Percentiles rank a stretch among this genome's conserved stretches.
phyloP scores from a whole-genome alignment of 2,113 vertebrate species.

The Dasyornis broadbenti region DNA sequence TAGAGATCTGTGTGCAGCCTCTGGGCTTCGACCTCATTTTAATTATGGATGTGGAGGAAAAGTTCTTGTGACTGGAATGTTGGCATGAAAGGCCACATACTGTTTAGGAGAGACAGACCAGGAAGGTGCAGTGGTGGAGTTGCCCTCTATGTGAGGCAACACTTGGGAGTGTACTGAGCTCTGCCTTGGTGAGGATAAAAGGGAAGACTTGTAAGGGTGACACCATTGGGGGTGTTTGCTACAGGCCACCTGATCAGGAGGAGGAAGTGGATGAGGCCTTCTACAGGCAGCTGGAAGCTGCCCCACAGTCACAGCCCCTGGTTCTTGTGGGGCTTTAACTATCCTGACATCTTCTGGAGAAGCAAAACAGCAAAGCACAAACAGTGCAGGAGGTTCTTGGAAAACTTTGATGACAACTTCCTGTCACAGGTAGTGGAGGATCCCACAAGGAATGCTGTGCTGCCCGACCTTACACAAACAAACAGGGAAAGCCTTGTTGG shows the following conservation, averaged over 20 bases:
- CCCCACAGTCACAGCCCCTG: not conserved
- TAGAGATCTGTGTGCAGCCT: not conserved
- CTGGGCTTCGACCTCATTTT: not conserved
- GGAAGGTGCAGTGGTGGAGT: not conserved
- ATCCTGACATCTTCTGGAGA: not conserved
- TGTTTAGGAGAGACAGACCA: not conserved
- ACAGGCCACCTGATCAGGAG: not conserved
- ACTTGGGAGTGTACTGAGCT: not conserved
- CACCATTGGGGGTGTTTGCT: not conserved
- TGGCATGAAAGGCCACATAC: not conserved
- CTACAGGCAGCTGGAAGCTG: not conserved
- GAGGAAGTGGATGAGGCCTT: not conserved
- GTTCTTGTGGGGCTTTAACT: not conserved
- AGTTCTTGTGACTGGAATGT: not conserved
- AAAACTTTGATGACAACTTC: not conserved
- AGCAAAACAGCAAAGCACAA: not conserved
- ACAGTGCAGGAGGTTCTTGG: not conserved
- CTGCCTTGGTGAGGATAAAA: not conserved
- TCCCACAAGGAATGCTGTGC: not conserved
- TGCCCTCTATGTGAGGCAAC: not conserved
- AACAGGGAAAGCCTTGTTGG: not conserved
- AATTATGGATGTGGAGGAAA: not conserved
- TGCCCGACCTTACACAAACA: accelerated
- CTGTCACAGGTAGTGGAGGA: too few species aligned
- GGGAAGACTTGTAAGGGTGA: not conserved